Evolutionary conservation across 2,797 vertebrate species (phyloP).

Genomic region (Enteromius treurensis): DNA sequence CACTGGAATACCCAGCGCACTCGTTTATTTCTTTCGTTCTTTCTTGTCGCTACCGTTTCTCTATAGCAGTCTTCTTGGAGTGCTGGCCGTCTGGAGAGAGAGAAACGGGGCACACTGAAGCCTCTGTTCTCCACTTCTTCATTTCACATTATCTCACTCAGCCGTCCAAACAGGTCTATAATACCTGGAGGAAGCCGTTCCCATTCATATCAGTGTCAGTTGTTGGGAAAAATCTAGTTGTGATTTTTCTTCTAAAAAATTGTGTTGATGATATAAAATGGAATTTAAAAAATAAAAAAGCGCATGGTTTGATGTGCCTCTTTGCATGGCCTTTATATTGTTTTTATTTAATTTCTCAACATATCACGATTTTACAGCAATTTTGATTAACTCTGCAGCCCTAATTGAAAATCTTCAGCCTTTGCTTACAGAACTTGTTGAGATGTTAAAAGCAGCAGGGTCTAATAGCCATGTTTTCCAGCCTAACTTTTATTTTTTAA

Average conservation of each 20-base stretch:
- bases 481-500: not conserved
- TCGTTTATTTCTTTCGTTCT: conserved; percentile 26
- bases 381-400: not conserved
- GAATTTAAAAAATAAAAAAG: not conserved
- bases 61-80: conserved; percentile 49
- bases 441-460: not conserved
- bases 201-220: not conserved
- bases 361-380: not conserved
- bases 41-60: conserved; percentile 39
- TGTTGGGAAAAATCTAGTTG: not conserved
- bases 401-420: not conserved
- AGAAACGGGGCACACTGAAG: conserved; percentile 49
- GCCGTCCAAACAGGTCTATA: conserved; percentile 2
- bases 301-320: not conserved
- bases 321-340: not conserved
- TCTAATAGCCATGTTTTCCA: not conserved
- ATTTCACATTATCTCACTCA: conserved; percentile 17
- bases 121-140: conserved; percentile 50
- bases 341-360: not conserved
- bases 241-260: not conserved
- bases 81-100: conserved; percentile 19
- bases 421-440: not conserved
- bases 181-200: not conserved
- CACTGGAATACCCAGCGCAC: conserved; percentile 42
- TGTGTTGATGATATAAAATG: not conserved